Conservation (phyloP, 2,797 vertebrate species). For the Podargus strigoides region DNA sequence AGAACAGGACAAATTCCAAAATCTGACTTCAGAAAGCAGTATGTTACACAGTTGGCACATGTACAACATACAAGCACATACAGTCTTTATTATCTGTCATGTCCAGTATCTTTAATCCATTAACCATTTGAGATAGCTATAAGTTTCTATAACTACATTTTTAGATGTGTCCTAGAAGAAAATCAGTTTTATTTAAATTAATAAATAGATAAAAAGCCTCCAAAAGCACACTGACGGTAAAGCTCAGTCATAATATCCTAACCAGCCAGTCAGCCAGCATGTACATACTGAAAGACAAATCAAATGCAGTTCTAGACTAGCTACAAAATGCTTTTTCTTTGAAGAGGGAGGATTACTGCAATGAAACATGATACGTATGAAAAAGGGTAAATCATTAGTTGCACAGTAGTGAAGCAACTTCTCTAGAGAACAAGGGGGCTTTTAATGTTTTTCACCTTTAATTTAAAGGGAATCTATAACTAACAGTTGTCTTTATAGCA, state of each 20-base stretch:
- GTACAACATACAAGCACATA: background rate
- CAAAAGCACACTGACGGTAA: background rate
- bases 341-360: background rate
- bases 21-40: background rate
- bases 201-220: background rate
- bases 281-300: background rate
- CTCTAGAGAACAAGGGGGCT: background rate
- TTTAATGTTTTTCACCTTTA: background rate
- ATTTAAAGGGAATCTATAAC: background rate
- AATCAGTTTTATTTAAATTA: background rate
- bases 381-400: background rate
- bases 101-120: background rate
- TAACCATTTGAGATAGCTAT: background rate
- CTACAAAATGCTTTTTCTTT: background rate
- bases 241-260: background rate
- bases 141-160: background rate
- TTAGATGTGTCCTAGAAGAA: background rate
- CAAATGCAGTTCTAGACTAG: background rate
- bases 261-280: background rate
- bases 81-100: background rate
- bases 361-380: background rate
- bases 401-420: background rate
- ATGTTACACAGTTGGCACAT: background rate
- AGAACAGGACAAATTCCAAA: background rate
- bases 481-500: background rate